Base-by-base conservation (phyloP, 92 coral and sea anemone species). In the Palythoa grandis region DNA sequence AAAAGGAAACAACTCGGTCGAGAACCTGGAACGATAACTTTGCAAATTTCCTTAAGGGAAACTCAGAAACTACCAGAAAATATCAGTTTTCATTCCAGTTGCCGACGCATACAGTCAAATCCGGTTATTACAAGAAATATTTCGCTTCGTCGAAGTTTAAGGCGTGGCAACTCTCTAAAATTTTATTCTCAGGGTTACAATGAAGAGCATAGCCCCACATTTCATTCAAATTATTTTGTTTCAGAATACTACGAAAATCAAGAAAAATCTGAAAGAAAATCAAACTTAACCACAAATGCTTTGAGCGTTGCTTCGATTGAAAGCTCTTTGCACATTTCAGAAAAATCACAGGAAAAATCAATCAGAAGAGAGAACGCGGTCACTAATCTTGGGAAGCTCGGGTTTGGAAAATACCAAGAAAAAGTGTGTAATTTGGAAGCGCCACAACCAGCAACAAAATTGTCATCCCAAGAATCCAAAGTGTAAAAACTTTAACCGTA, bases 131-230 rank as follows among this genome's bases (percentile, higher is more conserved):
- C 23, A 24, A 47, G 85, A 67, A 66, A 50, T 29, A 66, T 23
- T 23, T 80, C 65, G 48, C 72, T 80, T 22, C 56, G 43, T 66
- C 72, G 63, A 53, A 80, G 85, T 66, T 53, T 80, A 40, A 80
- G 29, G 40, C 20, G 75, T 22, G 65, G 43, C 9, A 23, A 43
- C 12, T 7, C 60, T 5, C 12, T 39, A 66, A 67, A 37, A 20
- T 11, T 23, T 76, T 4, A 37, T 12, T 48, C 72, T 9, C 61
- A 80, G 38, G 25, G 70, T 54, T 17, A 37, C 50, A 38, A 29
- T 11, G 69, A 57, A 22, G 69, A 29, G 24, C 82, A 57, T 2
- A 77, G 70, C 10, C 82, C 82, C 5, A 77, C 82, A 22, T 56
- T 57, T 39, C 52, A 9, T 16, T 77, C 38, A 14, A 57, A 11